Base-by-base conservation (phyloP, 2,113 vertebrate genomes). In the Varanus salvator region DNA sequence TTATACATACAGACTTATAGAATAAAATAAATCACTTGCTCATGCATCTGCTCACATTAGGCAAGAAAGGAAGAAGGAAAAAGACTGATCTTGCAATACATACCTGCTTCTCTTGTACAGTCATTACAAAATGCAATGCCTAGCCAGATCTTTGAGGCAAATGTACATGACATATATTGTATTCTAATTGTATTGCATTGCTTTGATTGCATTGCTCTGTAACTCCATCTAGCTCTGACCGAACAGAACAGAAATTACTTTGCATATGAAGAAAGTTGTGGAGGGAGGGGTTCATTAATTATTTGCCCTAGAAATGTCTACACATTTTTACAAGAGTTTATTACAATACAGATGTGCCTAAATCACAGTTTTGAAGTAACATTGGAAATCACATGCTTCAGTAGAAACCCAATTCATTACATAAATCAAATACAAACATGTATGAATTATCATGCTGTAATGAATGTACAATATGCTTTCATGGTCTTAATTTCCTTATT, bases 151-250 rank as follows among this genome's bases (percentile, higher is more conserved):
- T 48, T 48, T 88, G 75, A 57, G 21, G 34, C 34, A 66, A 57
- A 34, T 29, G 3, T 11, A 21, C n/a, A 87, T 23, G 64, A 12
- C 27, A 17, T 76, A 1, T 23, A 50, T 25, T 25, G 11, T 76
- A 72, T 80, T 86, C 29, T 69, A 84, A 15, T 76, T 19, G 31
- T 38, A 34, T 60, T 88, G 75, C 50, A 38, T 84, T 84, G 75
- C 17, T 72, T 81, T 80, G 31, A 72, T 60, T 88, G 75, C 50
- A 38, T 84, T 84, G 75, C 17, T 72, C 86, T 80, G 31, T 29
- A 80, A 80, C 84, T 74, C 84, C 77, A 66, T 81, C 85, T 90
- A 90, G 83, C 75, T 87, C 66, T 74, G 11, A 19, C 29, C 0
- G n/a, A 64, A 66, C 64, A 84, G 23, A 72, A 48, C 38, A 31